These are phyloP conservation scores for Antheraea mylitta DNA, from an alignment of 1,140 invertebrate genomes.

Conservation along the genomic window DNA sequence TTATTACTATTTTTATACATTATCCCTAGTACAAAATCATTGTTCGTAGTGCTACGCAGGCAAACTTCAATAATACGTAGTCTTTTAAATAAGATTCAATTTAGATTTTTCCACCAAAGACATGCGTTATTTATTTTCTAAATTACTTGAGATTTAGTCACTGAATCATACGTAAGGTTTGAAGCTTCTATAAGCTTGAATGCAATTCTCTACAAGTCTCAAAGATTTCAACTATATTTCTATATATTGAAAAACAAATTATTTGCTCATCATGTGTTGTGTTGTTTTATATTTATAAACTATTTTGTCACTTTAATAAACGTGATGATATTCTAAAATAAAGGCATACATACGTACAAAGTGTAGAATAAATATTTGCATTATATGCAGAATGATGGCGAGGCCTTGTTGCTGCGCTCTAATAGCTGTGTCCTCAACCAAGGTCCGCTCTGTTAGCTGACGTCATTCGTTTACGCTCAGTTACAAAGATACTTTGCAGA, in stretches of 20 bases:
- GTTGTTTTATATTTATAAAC: too few relatives aligned
- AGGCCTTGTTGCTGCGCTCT: slow-evolving; percentile 60
- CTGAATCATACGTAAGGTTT: too few relatives aligned
- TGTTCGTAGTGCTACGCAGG: not conserved
- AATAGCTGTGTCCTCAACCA: slow-evolving; percentile 65
- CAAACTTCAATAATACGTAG: not conserved
- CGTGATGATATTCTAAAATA: not conserved
- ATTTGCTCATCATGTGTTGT: too few relatives aligned
- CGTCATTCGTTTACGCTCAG: slow-evolving; percentile 59
- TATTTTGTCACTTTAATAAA: too few relatives aligned
- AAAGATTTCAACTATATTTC: too few relatives aligned
- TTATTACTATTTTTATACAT: not conserved
- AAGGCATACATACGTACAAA: not conserved
- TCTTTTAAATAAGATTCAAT: not conserved
- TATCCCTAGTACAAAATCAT: not conserved
- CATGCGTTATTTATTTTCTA: not conserved
- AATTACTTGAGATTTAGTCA: not conserved
- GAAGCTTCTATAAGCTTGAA: too few relatives aligned
- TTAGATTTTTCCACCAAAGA: too few relatives aligned
- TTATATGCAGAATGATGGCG: slow-evolving; percentile 59
- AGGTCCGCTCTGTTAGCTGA: slow-evolving; percentile 64
- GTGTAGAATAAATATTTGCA: slow-evolving; percentile 30
- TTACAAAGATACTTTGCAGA: slow-evolving; percentile 53
- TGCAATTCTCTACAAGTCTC: too few relatives aligned
- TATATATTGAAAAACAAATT: too few relatives aligned